Evolutionary conservation across 1,140 invertebrate genomes (phyloP).

Genomic region (Neodiprion lecontei): DNA sequence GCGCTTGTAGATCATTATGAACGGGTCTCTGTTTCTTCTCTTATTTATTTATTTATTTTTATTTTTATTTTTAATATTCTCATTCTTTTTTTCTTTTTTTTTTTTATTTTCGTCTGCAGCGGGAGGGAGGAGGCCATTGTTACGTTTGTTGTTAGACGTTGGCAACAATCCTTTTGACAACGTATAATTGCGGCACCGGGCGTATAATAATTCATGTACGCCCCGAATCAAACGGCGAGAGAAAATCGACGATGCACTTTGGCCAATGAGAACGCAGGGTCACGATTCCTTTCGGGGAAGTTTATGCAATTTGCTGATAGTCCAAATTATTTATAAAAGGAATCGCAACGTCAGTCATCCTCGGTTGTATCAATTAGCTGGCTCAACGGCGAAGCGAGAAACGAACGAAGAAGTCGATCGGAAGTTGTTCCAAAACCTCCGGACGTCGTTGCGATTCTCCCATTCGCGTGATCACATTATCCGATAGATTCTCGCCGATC

Average conservation of each 20-base stretch:
- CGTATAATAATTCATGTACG: too few relatives aligned
- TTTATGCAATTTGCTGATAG: background rate
- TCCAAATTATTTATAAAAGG: too few relatives aligned
- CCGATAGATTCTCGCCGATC: too few relatives aligned
- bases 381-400: background rate
- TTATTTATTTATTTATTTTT: background rate
- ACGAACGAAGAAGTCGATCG: background rate
- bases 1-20: too few relatives aligned
- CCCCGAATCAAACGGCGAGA: too few relatives aligned
- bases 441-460: background rate
- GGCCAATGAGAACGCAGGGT: background rate
- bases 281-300: slow-evolving; percentile 1
- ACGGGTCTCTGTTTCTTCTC: background rate
- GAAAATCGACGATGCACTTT: too few relatives aligned
- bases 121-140: background rate
- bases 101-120: background rate
- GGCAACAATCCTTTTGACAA: background rate
- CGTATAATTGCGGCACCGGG: too few relatives aligned
- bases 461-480: background rate
- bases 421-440: background rate
- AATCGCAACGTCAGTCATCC: too few relatives aligned
- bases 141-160: background rate
- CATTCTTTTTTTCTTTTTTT: background rate
- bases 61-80: background rate
- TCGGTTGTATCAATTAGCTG: too few relatives aligned